Evolutionary conservation across 1,140 invertebrate genomes (phyloP), one percentile per base, ranked within the genome.

Genomic region (Nasonia vitripennis): DNA sequence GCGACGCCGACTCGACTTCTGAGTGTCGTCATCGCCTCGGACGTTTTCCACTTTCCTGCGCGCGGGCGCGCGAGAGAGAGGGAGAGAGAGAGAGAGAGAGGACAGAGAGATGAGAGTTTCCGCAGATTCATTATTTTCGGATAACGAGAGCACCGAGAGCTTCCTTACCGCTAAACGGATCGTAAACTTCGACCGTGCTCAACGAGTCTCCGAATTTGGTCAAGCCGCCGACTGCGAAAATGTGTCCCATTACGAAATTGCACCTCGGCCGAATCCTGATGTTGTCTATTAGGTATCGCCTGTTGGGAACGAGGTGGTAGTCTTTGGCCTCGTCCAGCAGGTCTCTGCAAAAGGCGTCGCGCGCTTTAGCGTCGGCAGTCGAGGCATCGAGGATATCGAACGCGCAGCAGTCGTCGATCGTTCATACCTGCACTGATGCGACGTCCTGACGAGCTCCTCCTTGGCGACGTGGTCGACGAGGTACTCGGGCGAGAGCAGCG

Each of bases 151-250:
- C 2, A 84, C 80, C n/a, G 51, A 77, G 5, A 31, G 31, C n/a
- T 55, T n/a, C 2, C 68, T 78, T 87, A 90, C 90, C 90, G 41
- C 94, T 91, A 48, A 95, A 92, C 17, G 97, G 97, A 93, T 98
- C 96, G 92, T 95, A 98, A 71, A 96, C 96, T 94, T 98, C 97
- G 1, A 98, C 97, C 1, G 97, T 98, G 88, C 96, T 97, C 7
- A 98, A 92, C 0, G 97, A 98, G 91, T 98, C 97, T 23, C 97
- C 96, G 88, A 96, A 96, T 91, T 97, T 97, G 55, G 97, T 97
- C 14, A 98, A 92, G 9, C 97, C 97, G 20, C 97, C 98, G 84
- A 98, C 97, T 85, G 97, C 97, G 93, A 97, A 98, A 86, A 98
- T 98, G 88, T 97, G 95, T 1, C 97, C 97, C 85, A 95, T 94